A percentile compares a stretch with the other conserved stretches of the same genome.
These are phyloP conservation scores for Tapirus terrestris DNA, from an alignment of 2,113 vertebrate species.

Conservation along the genomic window DNA sequence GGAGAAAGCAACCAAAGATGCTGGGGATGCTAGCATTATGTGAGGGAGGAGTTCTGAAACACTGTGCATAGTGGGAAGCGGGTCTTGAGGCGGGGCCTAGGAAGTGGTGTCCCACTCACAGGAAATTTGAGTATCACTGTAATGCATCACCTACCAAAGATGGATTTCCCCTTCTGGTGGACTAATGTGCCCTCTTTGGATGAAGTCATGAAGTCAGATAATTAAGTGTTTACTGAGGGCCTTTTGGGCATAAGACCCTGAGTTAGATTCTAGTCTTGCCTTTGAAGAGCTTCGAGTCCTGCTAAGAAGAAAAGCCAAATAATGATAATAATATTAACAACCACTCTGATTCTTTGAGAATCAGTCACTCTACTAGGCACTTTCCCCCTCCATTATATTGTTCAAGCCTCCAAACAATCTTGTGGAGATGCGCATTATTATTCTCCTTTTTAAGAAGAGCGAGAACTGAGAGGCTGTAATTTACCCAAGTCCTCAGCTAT, in stretches of 20 bases:
- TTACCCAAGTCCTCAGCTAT: neutral
- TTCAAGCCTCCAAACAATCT: neutral
- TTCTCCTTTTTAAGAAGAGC: neutral
- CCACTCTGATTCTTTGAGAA: neutral
- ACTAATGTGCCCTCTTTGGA: neutral
- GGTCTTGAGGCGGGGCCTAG: neutral
- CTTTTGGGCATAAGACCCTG: neutral
- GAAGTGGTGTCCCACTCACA: neutral
- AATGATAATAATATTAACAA: neutral
- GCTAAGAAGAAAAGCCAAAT: neutral
- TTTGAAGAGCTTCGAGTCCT: slow-evolving; percentile 4
- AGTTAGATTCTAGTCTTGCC: neutral
- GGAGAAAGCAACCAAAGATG: neutral
- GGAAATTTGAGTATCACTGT: neutral
- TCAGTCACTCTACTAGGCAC: neutral
- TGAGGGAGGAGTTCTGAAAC: neutral
- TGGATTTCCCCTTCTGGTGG: neutral
- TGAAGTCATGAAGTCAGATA: neutral
- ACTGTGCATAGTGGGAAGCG: neutral
- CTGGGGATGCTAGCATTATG: neutral
- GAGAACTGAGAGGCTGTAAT: neutral
- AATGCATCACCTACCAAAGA: neutral
- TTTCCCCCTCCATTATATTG: neutral
- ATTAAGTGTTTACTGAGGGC: neutral
- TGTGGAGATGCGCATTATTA: neutral